Conservation (phyloP, 2,888 invertebrate genomes). For the Alviniconcha strummeri region DNA sequence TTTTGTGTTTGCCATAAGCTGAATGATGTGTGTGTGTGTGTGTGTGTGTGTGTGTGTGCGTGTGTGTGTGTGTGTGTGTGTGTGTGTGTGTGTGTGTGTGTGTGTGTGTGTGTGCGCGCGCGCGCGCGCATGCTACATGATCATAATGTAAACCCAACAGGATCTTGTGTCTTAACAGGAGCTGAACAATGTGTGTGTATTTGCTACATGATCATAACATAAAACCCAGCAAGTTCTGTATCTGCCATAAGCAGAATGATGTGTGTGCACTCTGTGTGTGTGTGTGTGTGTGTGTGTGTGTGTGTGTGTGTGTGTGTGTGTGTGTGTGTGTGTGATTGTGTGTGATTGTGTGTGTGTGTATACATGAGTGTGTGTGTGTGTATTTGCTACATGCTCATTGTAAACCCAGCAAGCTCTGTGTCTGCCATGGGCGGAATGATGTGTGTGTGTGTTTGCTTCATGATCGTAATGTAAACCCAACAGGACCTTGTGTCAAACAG, state of each 20-base stretch:
- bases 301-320: neutral
- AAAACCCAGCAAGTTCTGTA: no score
- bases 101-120: neutral
- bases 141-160: no score
- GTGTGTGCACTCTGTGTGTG: no score
- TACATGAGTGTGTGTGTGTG: neutral
- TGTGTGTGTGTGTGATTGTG: neutral
- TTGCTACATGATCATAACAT: no score
- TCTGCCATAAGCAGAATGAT: no score
- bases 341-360: neutral
- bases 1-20: no score
- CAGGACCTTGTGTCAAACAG: constrained; percentile 42
- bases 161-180: no score
- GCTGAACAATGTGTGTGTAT: no score
- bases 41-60: neutral
- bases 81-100: neutral
- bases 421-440: neutral
- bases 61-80: neutral
- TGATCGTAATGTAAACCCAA: neutral
- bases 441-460: neutral
- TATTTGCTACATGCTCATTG: neutral
- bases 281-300: no score
- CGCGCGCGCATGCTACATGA: no score
- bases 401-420: neutral
- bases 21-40: neutral